Evolutionary conservation across 2,113 vertebrate species (phyloP).

Genomic region (Chloropsis hardwickii): DNA sequence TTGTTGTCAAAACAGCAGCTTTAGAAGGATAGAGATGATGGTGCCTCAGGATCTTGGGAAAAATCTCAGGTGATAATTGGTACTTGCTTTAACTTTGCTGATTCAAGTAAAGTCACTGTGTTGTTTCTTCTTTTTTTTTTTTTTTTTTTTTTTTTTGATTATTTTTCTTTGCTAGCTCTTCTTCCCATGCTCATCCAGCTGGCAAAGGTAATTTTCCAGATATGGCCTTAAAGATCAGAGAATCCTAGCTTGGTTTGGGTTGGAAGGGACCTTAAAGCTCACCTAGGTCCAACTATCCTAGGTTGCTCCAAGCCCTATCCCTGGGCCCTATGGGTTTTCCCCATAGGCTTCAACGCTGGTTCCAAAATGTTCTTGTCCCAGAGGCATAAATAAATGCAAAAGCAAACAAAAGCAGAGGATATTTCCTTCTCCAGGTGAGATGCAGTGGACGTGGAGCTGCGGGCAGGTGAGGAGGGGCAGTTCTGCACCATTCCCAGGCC

Average conservation of each 20-base stretch:
- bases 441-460: neutral
- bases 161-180: neutral
- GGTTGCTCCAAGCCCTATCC: neutral
- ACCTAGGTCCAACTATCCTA: neutral
- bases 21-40: neutral
- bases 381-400: neutral
- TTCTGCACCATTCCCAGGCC: neutral
- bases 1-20: neutral
- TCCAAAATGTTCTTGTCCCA: neutral
- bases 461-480: slow-evolving; percentile 6
- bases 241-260: too few species aligned
- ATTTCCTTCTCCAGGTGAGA: neutral
- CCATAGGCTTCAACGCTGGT: rapidly evolving
- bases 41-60: neutral
- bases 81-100: neutral
- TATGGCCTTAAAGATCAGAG: neutral
- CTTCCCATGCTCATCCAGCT: neutral
- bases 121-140: neutral
- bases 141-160: neutral
- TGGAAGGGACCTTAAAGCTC: neutral
- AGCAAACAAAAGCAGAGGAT: neutral
- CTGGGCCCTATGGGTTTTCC: neutral
- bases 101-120: neutral
- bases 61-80: neutral
- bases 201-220: neutral